Evolutionary conservation across 2,113 vertebrate species (phyloP), one percentile per base, ranked within the genome.

Genomic region (Bambusicola thoracicus): DNA sequence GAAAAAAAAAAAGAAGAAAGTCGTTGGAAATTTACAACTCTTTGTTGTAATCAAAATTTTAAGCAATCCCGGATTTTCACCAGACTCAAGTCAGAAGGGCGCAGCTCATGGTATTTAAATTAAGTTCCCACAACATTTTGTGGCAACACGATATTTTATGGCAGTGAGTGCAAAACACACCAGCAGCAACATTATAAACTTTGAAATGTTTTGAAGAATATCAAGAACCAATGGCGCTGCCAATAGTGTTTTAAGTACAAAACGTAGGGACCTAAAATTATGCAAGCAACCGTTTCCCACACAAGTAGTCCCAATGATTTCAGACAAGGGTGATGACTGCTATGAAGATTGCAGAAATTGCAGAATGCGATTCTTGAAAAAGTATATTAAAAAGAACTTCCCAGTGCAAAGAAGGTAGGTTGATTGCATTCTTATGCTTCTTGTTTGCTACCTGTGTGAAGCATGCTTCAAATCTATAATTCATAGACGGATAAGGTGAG

Each of bases 101-200:
- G 24, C 80, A 81, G 76, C 90, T 91, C 94, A 61, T 56, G 88
- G 85, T 88, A 95, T 95, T 96, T 87, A 92, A 95, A 91, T 94
- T 85, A 94, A 93, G 66, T 85, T 91, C 82, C 91, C 93, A 90
- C 91, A 94, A 91, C 85, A 77, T 96, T 93, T 89, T 87, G 85
- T 65, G 87, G 94, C 93, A 96, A 95, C 68, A 67, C 0, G 36
- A 14, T 87, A 87, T 91, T 96, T 96, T 93, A 86, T 63, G 90
- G 94, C 91, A 96, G 79, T 6, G 19, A 94, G 89, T 82, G 85
- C 84, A 96, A 96, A 96, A 96, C 89, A 92, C 89, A 94, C 94
- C 92, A 89, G 91, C 94, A 85, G 63, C 91, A 94, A 91, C 89
- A 95, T 93, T 94, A 91, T 91, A 95, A 94, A 92, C 94, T 96